A percentile compares a stretch with the other conserved stretches of the same genome.
These are phyloP conservation scores for Oxytorus armatus DNA, from an alignment of 2,888 invertebrate genomes.

Conservation along the genomic window DNA sequence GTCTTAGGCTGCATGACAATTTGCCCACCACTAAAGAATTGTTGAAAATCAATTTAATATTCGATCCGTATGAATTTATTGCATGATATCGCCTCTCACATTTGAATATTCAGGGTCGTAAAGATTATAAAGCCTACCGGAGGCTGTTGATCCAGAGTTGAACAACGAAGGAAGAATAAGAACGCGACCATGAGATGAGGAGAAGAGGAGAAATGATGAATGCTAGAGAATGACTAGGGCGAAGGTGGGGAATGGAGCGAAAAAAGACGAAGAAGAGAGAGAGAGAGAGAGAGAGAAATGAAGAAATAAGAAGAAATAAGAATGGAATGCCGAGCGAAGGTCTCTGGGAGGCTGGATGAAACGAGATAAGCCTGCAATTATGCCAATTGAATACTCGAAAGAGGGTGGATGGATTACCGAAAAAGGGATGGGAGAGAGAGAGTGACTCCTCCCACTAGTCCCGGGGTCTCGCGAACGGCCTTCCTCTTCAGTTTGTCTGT, in stretches of 20 bases:
- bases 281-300: conserved; percentile 23
- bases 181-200: conserved; percentile 9
- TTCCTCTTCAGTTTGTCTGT: conserved; percentile 69
- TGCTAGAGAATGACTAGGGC: conserved; percentile 35
- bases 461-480: conserved; percentile 77
- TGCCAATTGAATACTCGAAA: conserved; percentile 78
- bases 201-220: conserved; percentile 51
- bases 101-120: not conserved
- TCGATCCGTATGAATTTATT: not conserved
- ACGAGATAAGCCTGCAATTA: conserved; percentile 80
- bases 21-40: not conserved
- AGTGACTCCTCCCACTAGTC: conserved; percentile 82
- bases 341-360: conserved; percentile 75
- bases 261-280: not conserved
- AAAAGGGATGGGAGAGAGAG: conserved; percentile 76
- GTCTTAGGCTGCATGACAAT: not conserved
- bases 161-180: conserved; percentile 20
- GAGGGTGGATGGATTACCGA: conserved; percentile 59
- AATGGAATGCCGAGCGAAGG: conserved; percentile 69
- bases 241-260: conserved; percentile 40
- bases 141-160: conserved; percentile 2
- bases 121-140: not conserved
- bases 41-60: not conserved
- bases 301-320: conserved; percentile 59
- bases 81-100: not conserved